Base-by-base conservation (phyloP, 2,113 vertebrate species). In the Jaculus jaculus region DNA sequence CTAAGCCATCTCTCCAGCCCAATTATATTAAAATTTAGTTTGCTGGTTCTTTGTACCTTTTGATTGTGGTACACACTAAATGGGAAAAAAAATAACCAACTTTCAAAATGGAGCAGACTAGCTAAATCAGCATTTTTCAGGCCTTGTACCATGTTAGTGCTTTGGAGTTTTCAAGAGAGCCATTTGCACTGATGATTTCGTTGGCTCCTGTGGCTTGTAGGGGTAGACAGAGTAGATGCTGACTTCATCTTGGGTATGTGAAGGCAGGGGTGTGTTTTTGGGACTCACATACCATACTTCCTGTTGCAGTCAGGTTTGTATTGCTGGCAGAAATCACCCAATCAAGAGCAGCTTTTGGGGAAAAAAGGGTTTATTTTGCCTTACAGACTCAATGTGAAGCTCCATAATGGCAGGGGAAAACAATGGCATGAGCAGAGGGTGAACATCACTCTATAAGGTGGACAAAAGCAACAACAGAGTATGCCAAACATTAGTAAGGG, bases 1-100 rank as follows among this genome's bases (percentile, higher is more conserved):
- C n/a, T n/a, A n/a, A n/a, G n/a, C n/a, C n/a, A n/a, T n/a, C n/a
- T n/a, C n/a, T n/a, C n/a, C n/a, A 85, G 58, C 84, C 58, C 82
- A 84, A 7, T 80, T 61, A 42, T 54, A 74, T 93, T 81, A 92
- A 94, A 72, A 71, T 95, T 89, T 78, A 94, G 85, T 65, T 20
- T 11, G 23, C 23, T 11, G 8, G 66, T 69, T 65, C 21, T 78
- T 87, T 26, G 30, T 74, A 78, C 42, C 61, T 86, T 74, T 80
- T 37, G 77, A 51, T n/a, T 26, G 28, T 75, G 72, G 39, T 71
- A 23, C 32, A 24, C 23, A 39, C 51, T 82, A 58, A 90, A 34
- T 89, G 69, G 39, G 24, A 73, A 81, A 78, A 78, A 24, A 42
- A 30, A 65, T 16, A 65, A 63, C 7, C 51, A 51, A 51, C 7